phyloP scores from a whole-genome alignment of 2,113 vertebrate species.

The Eidolon helvum region DNA sequence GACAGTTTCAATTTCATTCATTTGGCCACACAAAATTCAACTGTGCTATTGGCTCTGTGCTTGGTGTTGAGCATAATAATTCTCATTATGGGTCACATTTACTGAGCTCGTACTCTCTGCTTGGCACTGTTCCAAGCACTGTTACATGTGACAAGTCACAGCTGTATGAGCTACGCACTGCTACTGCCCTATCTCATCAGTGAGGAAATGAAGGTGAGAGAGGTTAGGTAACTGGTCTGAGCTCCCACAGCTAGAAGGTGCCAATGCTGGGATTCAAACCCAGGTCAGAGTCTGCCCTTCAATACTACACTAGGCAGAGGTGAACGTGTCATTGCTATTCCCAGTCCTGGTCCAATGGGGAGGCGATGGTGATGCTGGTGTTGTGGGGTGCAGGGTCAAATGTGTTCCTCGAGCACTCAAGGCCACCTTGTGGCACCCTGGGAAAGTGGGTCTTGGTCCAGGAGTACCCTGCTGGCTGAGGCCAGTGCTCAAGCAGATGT shows the following conservation, averaged over 20 bases:
- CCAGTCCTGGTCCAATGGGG: background rate
- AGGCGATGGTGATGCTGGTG: background rate
- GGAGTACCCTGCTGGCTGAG: background rate
- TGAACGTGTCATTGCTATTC: background rate
- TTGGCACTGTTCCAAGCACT: background rate
- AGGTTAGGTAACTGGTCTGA: background rate
- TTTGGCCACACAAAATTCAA: background rate
- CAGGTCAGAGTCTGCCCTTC: background rate
- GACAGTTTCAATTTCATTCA: background rate
- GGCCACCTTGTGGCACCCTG: background rate
- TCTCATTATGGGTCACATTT: background rate
- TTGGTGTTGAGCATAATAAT: background rate
- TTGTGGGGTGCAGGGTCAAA: background rate
- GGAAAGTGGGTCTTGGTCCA: background rate
- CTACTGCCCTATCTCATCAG: background rate
- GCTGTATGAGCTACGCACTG: background rate
- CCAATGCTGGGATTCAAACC: background rate
- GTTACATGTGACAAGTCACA: background rate
- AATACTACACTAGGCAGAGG: background rate
- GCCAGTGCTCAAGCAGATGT: background rate
- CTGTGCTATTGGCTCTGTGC: background rate
- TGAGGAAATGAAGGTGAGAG: background rate
- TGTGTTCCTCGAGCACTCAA: no score
- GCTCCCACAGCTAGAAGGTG: background rate
- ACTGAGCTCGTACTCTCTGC: background rate